Evolutionary conservation across 2,113 vertebrate species (phyloP), one percentile per base, ranked within the genome.

Genomic region (Irena cyanogastra): DNA sequence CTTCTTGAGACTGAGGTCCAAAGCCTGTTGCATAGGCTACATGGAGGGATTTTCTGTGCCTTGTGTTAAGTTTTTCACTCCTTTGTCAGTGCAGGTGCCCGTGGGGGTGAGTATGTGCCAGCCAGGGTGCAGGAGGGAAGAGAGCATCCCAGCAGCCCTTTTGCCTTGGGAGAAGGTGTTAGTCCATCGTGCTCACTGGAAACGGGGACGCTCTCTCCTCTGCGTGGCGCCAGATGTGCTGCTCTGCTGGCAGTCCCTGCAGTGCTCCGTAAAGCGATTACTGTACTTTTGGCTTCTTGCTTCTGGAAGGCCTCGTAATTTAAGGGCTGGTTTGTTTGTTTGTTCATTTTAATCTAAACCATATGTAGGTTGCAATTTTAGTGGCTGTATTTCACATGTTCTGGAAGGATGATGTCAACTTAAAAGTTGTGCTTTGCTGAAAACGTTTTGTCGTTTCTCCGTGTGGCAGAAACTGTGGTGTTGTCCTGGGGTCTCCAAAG

Each of bases 311-410:
- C 78, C 93, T 94, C 63, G 8, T 78, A 85, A 85, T 90, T 94
- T 69, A 93, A 85, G 71, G 90, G 59, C 63, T 90, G 63, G 37
- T 72, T 96, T 79, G 90, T 91, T 95, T 80, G 83, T 95, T 95
- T 93, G 85, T 90, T 94, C 10, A 37, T 90, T 95, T 94, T 96
- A 95, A 95, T 94, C 57, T 79, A 83, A 87, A 85, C 87, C 87
- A 74, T 72, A 65, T 74, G 87, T 52, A 66, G 28, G 30, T 19
- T 93, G 31, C 47, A n/a, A 35, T 72, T 93, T 90, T 72, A 94
- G 84, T 64, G 71, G 66, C 87, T 89, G 70, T 26, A 20, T 89
- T 89, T 85, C 49, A 91, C 26, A 27, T 91, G 53, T 82, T 89
- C 88, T 90, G 82, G 76, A 71, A 91, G 75, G 71, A 85, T 77